A percentile compares a stretch with the other conserved stretches of the same genome.
Conservation (phyloP, 2,888 invertebrate species). For the Polyploca ridens region DNA sequence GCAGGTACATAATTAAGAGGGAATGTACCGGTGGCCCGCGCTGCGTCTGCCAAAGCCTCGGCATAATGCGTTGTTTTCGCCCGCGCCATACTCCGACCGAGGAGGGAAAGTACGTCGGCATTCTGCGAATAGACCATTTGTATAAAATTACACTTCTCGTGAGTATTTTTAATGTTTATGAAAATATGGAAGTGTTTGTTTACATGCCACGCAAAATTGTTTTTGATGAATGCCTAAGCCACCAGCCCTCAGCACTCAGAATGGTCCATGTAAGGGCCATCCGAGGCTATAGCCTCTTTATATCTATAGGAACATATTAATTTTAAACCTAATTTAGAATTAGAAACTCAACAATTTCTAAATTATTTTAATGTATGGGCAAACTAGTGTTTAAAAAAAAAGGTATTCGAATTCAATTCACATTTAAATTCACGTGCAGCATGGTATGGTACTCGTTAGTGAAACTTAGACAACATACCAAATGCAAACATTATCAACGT, state of each 20-base stretch:
- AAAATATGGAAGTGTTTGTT: not conserved
- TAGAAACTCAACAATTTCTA: not conserved
- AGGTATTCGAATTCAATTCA: not conserved
- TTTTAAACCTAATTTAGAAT: no score
- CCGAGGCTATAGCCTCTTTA: no score
- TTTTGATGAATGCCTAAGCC: no score
- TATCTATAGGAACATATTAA: no score
- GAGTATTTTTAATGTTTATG: not conserved
- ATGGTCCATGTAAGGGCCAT: no score
- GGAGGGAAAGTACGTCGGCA: constrained; percentile 78
- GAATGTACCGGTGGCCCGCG: constrained; percentile 70
- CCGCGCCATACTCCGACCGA: constrained; percentile 81
- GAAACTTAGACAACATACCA: constrained; percentile 31
- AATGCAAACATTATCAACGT: constrained; percentile 49
- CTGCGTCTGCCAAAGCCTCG: constrained; percentile 81
- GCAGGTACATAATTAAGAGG: constrained; percentile 28
- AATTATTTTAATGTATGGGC: not conserved
- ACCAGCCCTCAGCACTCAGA: no score
- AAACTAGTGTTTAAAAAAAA: not conserved
- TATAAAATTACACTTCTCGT: constrained; percentile 2
- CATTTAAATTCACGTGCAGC: not conserved
- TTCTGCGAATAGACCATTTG: constrained; percentile 39
- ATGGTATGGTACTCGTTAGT: constrained; percentile 2
- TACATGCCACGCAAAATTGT: not conserved
- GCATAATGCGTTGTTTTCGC: constrained; percentile 82